phyloP scores from a whole-genome alignment of 2,113 vertebrate species.

The Chloroceryle aenea region DNA sequence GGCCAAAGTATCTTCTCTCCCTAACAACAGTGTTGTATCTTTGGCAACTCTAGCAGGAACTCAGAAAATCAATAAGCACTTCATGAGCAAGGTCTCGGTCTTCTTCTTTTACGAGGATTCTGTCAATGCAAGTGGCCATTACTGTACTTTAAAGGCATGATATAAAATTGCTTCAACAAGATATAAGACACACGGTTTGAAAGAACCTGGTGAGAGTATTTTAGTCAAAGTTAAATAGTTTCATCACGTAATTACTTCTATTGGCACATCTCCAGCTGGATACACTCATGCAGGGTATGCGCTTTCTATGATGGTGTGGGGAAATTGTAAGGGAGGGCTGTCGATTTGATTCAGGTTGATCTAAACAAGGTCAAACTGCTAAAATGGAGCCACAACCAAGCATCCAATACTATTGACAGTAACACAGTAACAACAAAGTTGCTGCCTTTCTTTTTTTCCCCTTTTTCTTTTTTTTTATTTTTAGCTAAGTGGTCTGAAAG shows the following conservation, averaged over 20 bases:
- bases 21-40: constrained; percentile 82
- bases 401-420: constrained; percentile 50
- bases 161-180: constrained; percentile 86
- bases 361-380: constrained; percentile 76
- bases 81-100: constrained; percentile 82
- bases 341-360: constrained; percentile 52
- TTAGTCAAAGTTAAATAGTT: constrained; percentile 87
- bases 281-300: constrained; percentile 45
- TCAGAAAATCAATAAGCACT: constrained; percentile 85
- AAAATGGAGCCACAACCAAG: constrained; percentile 64
- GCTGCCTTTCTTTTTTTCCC: neutral
- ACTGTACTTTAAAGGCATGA: constrained; percentile 86
- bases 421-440: constrained; percentile 47
- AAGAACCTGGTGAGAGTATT: constrained; percentile 87
- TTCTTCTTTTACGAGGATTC: constrained; percentile 84
- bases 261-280: constrained; percentile 83
- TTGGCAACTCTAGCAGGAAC: constrained; percentile 82
- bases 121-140: constrained; percentile 88
- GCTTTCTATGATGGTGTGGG: constrained; percentile 60
- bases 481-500: constrained; percentile 70
- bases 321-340: constrained; percentile 55
- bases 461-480: neutral
- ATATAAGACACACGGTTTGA: constrained; percentile 84
- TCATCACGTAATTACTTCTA: constrained; percentile 84
- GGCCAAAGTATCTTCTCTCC: constrained; percentile 78